These are phyloP conservation scores for Diplodus puntazzo DNA, from an alignment of 2,797 vertebrate genomes.

Conservation along the genomic window DNA sequence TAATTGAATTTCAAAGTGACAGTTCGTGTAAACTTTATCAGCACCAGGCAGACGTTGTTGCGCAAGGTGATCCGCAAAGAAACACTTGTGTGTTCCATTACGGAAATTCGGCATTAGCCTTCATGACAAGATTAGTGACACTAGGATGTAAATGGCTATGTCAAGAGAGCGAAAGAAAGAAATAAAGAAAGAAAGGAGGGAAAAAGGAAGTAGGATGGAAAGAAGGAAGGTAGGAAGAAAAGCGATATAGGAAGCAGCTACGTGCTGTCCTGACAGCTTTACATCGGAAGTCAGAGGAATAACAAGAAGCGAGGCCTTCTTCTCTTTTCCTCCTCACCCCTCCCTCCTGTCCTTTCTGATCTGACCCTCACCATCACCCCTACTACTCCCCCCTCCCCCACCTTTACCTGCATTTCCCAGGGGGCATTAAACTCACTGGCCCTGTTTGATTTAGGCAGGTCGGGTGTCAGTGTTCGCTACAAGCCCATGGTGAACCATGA, in stretches of 20 bases:
- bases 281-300: conserved; percentile 40
- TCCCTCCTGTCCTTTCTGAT: conserved; percentile 46
- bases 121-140: conserved; percentile 9
- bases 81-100: background rate
- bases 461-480: conserved; percentile 85
- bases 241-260: background rate
- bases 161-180: background rate
- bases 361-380: conserved; percentile 39
- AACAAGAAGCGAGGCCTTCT: conserved; percentile 35
- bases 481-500: conserved; percentile 86
- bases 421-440: conserved; percentile 77
- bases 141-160: background rate
- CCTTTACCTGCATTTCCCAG: conserved; percentile 74
- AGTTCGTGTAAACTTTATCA: conserved; percentile 22
- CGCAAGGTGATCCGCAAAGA: conserved; percentile 10
- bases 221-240: background rate
- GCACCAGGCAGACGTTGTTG: background rate
- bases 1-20: conserved; percentile 17
- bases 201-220: background rate
- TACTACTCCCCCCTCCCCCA: conserved; percentile 32
- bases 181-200: background rate
- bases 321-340: background rate
- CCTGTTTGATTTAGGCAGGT: conserved; percentile 86
- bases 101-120: background rate
- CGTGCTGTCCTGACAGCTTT: conserved; percentile 51